These are phyloP conservation scores for Enteromius trimaculatus DNA, from an alignment of 2,797 vertebrate species.

Conservation along the genomic window DNA sequence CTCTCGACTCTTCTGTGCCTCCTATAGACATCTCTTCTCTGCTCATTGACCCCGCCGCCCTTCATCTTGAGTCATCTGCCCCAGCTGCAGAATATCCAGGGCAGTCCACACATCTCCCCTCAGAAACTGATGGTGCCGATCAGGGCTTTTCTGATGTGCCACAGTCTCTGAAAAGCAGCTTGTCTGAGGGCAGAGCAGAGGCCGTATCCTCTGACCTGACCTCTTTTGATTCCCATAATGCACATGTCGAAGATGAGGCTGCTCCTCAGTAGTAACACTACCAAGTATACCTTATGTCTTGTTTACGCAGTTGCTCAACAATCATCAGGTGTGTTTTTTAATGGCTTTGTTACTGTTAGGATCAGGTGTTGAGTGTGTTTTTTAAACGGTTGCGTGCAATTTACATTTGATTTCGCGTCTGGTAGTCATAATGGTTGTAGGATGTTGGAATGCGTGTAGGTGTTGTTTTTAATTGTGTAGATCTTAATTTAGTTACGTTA, in stretches of 20 bases:
- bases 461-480: neutral
- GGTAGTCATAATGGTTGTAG: neutral
- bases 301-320: constrained; percentile 33
- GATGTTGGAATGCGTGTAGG: neutral
- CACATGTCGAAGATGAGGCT: constrained; percentile 30
- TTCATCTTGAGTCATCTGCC: constrained; percentile 37
- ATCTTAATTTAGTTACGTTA: constrained; percentile 29
- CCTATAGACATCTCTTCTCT: constrained; percentile 38
- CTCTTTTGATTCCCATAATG: constrained; percentile 28
- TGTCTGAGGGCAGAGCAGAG: constrained; percentile 21
- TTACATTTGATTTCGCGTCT: neutral
- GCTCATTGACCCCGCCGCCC: constrained; percentile 43
- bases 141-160: constrained; percentile 20
- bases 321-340: constrained; percentile 15
- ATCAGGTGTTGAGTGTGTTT: neutral
- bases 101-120: neutral
- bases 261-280: constrained; percentile 39
- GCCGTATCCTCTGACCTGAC: constrained; percentile 23
- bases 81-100: neutral
- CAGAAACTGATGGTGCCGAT: constrained; percentile 39
- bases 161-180: neutral
- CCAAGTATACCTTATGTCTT: constrained; percentile 13
- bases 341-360: constrained; percentile 21
- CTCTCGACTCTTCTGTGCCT: constrained; percentile 32
- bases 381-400: neutral